Base-by-base conservation (phyloP, 2,888 invertebrate genomes). In the Lottia gigantea region DNA sequence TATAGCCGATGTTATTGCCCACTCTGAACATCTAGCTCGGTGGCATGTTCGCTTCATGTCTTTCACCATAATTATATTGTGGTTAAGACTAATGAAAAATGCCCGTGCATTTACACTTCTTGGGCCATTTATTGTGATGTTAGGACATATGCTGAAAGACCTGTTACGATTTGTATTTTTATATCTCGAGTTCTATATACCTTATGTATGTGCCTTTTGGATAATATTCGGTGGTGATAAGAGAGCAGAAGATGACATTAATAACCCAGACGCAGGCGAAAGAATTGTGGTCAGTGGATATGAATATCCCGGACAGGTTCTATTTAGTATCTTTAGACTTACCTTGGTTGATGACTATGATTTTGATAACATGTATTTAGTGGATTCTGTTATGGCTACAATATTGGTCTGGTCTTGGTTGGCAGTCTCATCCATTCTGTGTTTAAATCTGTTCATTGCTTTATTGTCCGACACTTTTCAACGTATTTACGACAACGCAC, bases 301-400 rank as follows among this genome's bases (percentile, higher is more conserved):
- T 62, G 71, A 71, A 45, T 70, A 77, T 19, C 78, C 82, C 62
- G 76, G 77, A 16, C 76, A 77, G 23, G 77, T 82, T 15, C 71
- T 85, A 71, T 86, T 85, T 76, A 82, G 80, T 31, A 73, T 88
- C 71, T 86, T 86, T 76, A 70, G 88, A 46, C 76, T 88, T 46
- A 87, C 88, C 0, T 80, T 88, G n/a, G 87, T 88, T n/a, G 88
- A 88, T 80, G 87, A 87, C 26, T 88, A 88, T 75, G 84, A 83
- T 64, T 87, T 83, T 76, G 81, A 80, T 55, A 87, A 76, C 82
- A 85, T 80, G 73, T 66, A 66, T 23, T 16, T 46, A 15, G 77
- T 87, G 61, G 87, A 87, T 75, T 75, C 77, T 11, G 68, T 85
- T 15, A 87, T 87, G 85, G 78, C 87, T 7, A 81, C 84, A 68